Evolutionary conservation across 2,888 invertebrate species (phyloP), one percentile per base, ranked within the genome.

Genomic region (Selenia dentaria): DNA sequence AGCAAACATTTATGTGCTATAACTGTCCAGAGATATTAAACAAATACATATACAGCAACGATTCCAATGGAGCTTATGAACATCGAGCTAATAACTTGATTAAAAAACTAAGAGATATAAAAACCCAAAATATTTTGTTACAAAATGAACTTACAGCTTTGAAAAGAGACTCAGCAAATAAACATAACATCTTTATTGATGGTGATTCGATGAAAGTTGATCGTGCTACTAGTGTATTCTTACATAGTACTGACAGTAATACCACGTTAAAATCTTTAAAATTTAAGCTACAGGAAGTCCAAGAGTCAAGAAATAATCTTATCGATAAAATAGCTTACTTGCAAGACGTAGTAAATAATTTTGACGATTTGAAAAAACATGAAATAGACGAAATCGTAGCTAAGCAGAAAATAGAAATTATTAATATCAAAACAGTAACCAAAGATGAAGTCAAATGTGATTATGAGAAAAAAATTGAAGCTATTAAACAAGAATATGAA

Each of bases 81-180:
- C 54, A 45, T 8, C 75, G 85, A 67, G 77, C 83, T 1, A 75
- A 69, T 37, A 85, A 82, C 44, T 63, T 89, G 1, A 69, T 89
- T 1, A 68, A 63, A 24, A 89, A 83, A 59, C 54, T 90, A 3
- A 71, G 88, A 54, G 80, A 86, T 48, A 83, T 89, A 2, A 89
- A 88, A 68, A 69, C 74, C 14, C 79, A 89, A 60, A 89, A 90
- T 54, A 41, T 69, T 6, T 40, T 78, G 9, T 56, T 89, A 2
- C 77, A 77, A 8, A 72, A 70, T 42, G 83, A 89, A 54, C 55
- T 89, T 2, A 36, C 57, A 2, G 51, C 62, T 14, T 57, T 88
- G 11, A 81, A 67, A 70, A 62, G 76, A 39, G 75, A 78, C 36
- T 64, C 70, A 13, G 51, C 62, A 57, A 57, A 44, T 14, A 65